Percentiles rank a stretch among this genome's conserved stretches.
Conservation (phyloP, 2,797 vertebrate species). For the Bryconaethiops microstoma region DNA sequence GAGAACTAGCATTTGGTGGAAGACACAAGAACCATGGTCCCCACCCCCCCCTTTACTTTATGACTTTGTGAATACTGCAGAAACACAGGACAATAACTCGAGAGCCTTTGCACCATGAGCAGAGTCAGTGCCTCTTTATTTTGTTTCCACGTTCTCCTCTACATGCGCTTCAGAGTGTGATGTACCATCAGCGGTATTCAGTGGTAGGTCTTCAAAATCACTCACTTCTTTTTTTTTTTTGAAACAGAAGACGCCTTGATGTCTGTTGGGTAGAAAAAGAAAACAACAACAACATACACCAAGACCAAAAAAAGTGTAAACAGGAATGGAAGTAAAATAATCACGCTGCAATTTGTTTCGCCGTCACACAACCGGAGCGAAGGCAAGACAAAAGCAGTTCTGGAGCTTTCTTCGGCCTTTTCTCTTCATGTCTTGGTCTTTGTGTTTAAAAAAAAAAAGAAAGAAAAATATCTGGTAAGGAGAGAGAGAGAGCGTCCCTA, state of each 20-base stretch:
- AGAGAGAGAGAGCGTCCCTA: constrained; percentile 1
- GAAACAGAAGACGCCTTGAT: constrained; percentile 50
- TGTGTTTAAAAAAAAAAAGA: constrained; percentile 29
- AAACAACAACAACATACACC: background rate
- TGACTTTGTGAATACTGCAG: constrained; percentile 3
- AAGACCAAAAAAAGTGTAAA: constrained; percentile 27
- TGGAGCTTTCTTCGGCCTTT: background rate
- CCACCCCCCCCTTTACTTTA: background rate
- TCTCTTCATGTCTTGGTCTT: constrained; percentile 1
- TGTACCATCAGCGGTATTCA: constrained; percentile 62
- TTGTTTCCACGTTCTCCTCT: constrained; percentile 73
- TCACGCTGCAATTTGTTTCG: constrained; percentile 15
- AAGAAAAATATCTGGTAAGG: too few relatives aligned
- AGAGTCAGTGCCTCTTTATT: constrained; percentile 61
- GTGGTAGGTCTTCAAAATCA: constrained; percentile 61
- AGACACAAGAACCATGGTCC: background rate
- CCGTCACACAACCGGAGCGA: background rate
- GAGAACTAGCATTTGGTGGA: background rate
- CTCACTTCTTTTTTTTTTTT: constrained; percentile 35
- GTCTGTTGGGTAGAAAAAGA: constrained; percentile 28
- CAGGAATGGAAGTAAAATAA: constrained; percentile 27
- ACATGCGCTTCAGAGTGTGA: constrained; percentile 74
- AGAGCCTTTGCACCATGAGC: constrained; percentile 19
- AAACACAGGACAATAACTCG: constrained; percentile 5
- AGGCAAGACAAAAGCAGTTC: background rate